phyloP scores from a whole-genome alignment of 1,140 invertebrate genomes.

The Solenopsis invicta region DNA sequence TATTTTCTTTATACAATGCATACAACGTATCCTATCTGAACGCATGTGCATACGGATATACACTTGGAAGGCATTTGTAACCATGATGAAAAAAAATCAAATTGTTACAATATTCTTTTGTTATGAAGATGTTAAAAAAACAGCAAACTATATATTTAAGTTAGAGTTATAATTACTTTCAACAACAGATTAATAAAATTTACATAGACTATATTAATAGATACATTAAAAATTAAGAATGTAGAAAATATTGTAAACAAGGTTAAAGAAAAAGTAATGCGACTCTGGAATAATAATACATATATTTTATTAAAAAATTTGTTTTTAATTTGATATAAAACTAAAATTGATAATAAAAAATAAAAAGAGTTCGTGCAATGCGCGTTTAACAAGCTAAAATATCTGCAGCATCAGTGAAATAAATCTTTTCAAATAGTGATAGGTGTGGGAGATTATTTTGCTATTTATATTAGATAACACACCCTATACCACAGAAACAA shows the following conservation, averaged over 20 bases:
- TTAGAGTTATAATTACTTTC: conserved; percentile 14
- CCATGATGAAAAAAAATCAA: not conserved
- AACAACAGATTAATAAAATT: conserved; percentile 38
- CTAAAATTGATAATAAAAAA: not conserved
- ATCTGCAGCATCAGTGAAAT: conserved; percentile 18
- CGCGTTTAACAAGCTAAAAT: conserved; percentile 36
- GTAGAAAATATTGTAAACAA: conserved; percentile 5
- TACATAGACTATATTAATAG: conserved; percentile 39
- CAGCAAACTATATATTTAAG: not conserved
- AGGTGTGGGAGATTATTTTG: not conserved
- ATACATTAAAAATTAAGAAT: conserved; percentile 16
- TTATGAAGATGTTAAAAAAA: conserved; percentile 7
- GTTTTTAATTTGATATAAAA: not conserved
- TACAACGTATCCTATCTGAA: too few relatives aligned
- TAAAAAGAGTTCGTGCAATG: conserved; percentile 15
- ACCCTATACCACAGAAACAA: not conserved
- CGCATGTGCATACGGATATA: too few relatives aligned
- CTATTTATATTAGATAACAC: conserved; percentile 17
- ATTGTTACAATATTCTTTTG: not conserved
- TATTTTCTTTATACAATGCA: too few relatives aligned
- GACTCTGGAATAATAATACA: not conserved
- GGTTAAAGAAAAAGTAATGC: not conserved
- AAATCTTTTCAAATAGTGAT: conserved; percentile 1
- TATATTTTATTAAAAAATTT: conserved; percentile 4
- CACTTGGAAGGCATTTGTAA: too few relatives aligned